phyloP scores from a whole-genome alignment of 23 tunicate genomes.

The Trididemnum clinides region DNA sequence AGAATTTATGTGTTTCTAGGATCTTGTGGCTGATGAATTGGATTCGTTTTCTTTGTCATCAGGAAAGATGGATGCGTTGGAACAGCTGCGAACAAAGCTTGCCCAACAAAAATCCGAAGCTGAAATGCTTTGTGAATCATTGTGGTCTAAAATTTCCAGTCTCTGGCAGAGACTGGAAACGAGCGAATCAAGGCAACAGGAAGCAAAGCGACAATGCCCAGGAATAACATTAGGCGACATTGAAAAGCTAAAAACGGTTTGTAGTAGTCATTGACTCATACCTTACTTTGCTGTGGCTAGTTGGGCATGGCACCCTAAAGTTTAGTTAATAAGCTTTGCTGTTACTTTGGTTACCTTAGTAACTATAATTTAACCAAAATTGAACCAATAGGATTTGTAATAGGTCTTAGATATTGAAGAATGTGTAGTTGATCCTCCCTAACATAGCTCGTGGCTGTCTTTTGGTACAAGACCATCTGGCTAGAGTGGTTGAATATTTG shows the following conservation, averaged over 20 bases:
- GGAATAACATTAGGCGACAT: conserved; percentile 62
- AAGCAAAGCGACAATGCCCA: conserved; percentile 11
- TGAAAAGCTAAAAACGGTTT: conserved; percentile 51
- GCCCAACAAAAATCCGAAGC: conserved; percentile 41
- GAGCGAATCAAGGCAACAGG: conserved; percentile 16
- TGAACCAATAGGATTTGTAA: too few species aligned
- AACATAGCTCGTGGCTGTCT: too few species aligned
- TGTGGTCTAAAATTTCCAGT: conserved; percentile 59
- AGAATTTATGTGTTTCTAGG: conserved; percentile 23
- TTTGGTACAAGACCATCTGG: too few species aligned
- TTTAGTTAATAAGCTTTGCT: too few species aligned
- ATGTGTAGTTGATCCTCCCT: too few species aligned
- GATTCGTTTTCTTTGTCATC: conserved; percentile 50
- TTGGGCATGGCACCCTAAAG: too few species aligned
- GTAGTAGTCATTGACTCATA: too few species aligned
- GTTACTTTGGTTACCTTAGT: too few species aligned
- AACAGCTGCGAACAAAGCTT: conserved; percentile 43
- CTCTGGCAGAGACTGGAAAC: conserved; percentile 80
- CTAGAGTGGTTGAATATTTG: too few species aligned
- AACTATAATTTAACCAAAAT: too few species aligned
- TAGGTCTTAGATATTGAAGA: too few species aligned
- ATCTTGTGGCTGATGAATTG: conserved; percentile 44
- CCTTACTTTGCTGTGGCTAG: too few species aligned
- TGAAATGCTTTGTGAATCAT: conserved; percentile 29
- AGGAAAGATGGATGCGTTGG: conserved; percentile 73